Base-by-base conservation (phyloP, 2,113 vertebrate genomes). In the Sigmodon hispidus region DNA sequence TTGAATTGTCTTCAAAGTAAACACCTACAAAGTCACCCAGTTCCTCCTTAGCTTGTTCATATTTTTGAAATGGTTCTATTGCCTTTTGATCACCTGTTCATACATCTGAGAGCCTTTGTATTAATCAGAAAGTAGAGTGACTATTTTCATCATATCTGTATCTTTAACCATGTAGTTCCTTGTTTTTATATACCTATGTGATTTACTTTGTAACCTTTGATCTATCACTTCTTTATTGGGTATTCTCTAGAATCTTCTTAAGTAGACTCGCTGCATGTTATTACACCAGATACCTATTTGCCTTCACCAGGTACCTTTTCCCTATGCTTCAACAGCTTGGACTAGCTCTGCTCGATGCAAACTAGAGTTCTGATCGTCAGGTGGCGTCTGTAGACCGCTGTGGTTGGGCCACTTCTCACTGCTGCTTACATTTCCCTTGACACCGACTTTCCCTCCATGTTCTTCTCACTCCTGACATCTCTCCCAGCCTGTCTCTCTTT, bases 81-180 rank as follows among this genome's bases (percentile, higher is more conserved):
- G 79, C 69, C 87, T 94, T 87, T 69, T 34, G 13, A 8, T n/a
- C 85, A 70, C 10, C 6, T 34, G 45, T 48, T 95, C 63, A 79
- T 45, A 79, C 61, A 93, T 90, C 57, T 72, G 65, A 77, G 80
- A 72, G 40, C 34, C 40, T 40, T 17, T 80, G 88, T 87, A 90
- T 88, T 11, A 80, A 90, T 48, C 19, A 45, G 43, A 95, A 84
- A 94, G 52, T 75, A 95, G 91, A 90, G 22, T 65, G 76, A 45
- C 67, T 94, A 69, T 70, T 97, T 95, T 90, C 52, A 83, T 43
- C 40, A 88, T 67, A 55, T 43, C 22, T 96, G 52, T 11, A 57
- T 70, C 59, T 87, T 94, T 87, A n/a, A 29, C 92, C 77, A 89
- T 88, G 22, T 73, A 85, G 93, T 81, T 40, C 40, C 5, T 90